Evolutionary conservation across 2,113 vertebrate species (phyloP).

Genomic region (Myiagra hebetior): DNA sequence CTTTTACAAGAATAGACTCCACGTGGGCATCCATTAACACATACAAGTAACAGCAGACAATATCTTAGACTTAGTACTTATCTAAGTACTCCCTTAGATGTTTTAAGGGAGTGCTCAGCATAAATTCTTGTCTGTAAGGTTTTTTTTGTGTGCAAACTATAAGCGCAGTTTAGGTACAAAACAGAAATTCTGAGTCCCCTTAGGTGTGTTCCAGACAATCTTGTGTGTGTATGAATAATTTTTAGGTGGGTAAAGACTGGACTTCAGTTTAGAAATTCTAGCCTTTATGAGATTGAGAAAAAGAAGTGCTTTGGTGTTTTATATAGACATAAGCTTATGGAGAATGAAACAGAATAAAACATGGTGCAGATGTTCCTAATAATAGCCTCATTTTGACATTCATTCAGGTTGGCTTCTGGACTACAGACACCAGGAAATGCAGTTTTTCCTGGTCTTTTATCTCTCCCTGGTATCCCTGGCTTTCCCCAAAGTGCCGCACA

Average conservation of each 20-base stretch:
- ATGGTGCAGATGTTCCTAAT: neutral
- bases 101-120: neutral
- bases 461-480: constrained; percentile 89
- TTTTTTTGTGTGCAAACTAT: neutral
- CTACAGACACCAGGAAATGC: constrained; percentile 85
- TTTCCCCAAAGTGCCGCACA: constrained; percentile 86
- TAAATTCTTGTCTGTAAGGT: neutral
- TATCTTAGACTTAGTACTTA: neutral
- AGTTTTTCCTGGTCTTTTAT: constrained; percentile 89
- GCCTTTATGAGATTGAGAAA: neutral
- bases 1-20: neutral
- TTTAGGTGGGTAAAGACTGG: neutral
- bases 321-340: neutral
- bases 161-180: neutral
- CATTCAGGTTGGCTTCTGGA: constrained; percentile 81
- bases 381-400: neutral
- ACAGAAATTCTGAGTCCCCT: neutral
- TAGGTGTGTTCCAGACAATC: neutral
- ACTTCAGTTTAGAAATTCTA: neutral
- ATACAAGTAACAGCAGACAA: neutral
- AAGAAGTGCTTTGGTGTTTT: neutral
- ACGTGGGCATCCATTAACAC: neutral
- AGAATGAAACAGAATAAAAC: neutral
- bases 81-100: neutral
- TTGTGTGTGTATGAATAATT: neutral